Conservation (phyloP, 2,888 invertebrate species). For the Zootermopsis nevadensis region DNA sequence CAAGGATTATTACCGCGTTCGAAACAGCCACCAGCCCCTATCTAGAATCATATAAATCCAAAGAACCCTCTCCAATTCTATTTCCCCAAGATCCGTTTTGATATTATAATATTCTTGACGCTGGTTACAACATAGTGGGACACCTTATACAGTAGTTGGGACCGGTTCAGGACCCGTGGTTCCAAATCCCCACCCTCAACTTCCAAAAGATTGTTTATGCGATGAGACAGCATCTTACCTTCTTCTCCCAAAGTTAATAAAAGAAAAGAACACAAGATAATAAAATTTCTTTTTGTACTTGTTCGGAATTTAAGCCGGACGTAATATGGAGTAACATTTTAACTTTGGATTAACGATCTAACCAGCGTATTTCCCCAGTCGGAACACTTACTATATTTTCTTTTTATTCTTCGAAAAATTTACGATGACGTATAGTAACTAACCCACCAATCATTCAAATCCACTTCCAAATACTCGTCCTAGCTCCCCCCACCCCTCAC, state of each 20-base stretch:
- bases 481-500: background rate
- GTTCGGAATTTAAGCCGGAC: background rate
- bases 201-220: background rate
- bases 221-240: constrained; percentile 6
- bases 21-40: too few species aligned
- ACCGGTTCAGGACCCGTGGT: background rate
- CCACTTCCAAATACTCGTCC: background rate
- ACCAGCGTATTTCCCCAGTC: background rate
- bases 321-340: constrained; percentile 16
- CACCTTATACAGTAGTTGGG: background rate
- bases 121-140: background rate
- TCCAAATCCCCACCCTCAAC: background rate
- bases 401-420: background rate
- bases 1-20: too few species aligned
- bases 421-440: background rate
- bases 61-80: too few species aligned
- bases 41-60: too few species aligned
- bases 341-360: constrained; percentile 13
- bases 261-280: background rate
- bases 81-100: too few species aligned
- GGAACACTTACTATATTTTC: background rate
- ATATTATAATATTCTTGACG: too few species aligned
- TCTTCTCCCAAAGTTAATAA: background rate
- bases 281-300: background rate
- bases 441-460: background rate